Evolutionary conservation across 1,140 invertebrate species (phyloP).

Genomic region (Zaprionus ornatus): DNA sequence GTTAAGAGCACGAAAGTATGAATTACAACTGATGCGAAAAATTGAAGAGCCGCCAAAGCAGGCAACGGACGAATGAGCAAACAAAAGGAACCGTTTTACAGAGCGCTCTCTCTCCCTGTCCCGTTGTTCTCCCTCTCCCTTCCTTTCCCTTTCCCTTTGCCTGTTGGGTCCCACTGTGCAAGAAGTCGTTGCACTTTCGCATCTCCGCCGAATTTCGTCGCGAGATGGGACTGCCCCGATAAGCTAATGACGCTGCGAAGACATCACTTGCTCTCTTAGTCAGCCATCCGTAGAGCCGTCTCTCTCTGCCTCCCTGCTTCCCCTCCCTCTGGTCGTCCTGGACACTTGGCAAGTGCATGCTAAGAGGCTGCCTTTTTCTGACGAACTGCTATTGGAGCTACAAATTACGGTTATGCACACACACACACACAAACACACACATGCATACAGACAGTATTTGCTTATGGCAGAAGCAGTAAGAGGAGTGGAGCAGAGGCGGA

Average conservation of each 20-base stretch:
- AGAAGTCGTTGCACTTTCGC: constrained; percentile 76
- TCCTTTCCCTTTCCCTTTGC: neutral
- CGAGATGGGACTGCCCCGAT: constrained; percentile 61
- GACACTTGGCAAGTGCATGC: constrained; percentile 70
- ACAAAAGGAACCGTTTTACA: constrained; percentile 69
- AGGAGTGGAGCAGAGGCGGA: neutral
- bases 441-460: constrained; percentile 18
- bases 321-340: neutral
- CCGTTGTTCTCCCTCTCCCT: neutral
- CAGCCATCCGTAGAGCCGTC: constrained; percentile 68
- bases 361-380: constrained; percentile 65
- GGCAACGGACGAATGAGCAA: constrained; percentile 68
- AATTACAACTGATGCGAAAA: constrained; percentile 82
- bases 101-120: constrained; percentile 7
- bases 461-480: neutral
- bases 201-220: constrained; percentile 34
- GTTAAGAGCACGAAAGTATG: constrained; percentile 68
- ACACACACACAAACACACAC: constrained; percentile 7
- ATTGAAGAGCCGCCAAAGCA: constrained; percentile 65
- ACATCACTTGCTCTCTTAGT: constrained; percentile 48
- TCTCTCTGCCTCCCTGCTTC: neutral
- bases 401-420: constrained; percentile 75
- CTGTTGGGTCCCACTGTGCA: constrained; percentile 1
- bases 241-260: constrained; percentile 65
- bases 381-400: constrained; percentile 74